Evolutionary conservation across 2,113 vertebrate species (phyloP).

Genomic region (Rhinolophus ferrumequinum): DNA sequence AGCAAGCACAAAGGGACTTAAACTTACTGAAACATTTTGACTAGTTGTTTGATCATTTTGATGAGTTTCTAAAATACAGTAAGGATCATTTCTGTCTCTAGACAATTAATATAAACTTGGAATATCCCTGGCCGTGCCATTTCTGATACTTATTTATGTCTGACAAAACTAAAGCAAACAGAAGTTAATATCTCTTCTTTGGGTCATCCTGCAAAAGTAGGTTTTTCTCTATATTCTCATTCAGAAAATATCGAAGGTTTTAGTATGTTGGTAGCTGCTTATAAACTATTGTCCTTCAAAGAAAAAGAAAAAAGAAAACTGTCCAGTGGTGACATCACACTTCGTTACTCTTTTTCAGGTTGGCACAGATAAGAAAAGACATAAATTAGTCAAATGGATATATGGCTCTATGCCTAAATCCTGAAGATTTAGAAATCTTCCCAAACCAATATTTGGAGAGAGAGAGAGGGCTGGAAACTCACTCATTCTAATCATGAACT

Average conservation of each 20-base stretch:
- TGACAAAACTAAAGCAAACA: constrained; percentile 29
- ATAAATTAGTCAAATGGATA: neutral
- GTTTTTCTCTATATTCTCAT: neutral
- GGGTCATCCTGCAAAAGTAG: neutral
- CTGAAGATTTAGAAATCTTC: neutral
- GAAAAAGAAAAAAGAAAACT: neutral
- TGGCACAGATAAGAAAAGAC: neutral
- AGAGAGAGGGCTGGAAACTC: neutral
- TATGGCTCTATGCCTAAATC: neutral
- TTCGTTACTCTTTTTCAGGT: neutral
- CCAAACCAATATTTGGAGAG: neutral
- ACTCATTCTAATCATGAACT: neutral
- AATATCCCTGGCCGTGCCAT: neutral
- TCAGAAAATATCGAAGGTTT: neutral
- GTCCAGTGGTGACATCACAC: neutral
- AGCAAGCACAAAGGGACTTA: neutral
- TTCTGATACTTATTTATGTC: neutral
- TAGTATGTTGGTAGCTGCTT: neutral
- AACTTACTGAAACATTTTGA: neutral
- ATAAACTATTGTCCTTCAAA: neutral
- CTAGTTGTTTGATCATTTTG: neutral
- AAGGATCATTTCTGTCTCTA: neutral
- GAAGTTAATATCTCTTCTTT: neutral
- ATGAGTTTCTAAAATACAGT: neutral
- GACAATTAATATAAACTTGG: neutral